Percentiles rank a stretch among this genome's conserved stretches.
phyloP scores from a whole-genome alignment of 2,113 vertebrate genomes.

The Rallus limicola region DNA sequence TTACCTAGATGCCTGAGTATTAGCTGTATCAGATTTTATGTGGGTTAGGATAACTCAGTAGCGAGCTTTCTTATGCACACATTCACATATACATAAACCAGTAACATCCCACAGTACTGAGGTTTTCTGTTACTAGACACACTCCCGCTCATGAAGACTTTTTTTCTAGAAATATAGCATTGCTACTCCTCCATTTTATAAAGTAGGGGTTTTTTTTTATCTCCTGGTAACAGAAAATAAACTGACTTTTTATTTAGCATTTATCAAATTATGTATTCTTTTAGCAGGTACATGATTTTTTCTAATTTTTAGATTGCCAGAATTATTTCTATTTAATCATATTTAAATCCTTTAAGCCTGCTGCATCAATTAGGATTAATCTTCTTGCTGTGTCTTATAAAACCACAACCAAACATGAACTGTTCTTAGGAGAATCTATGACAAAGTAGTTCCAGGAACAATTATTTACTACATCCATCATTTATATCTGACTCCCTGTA shows the following conservation, averaged over 20 bases:
- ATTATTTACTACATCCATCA: not conserved
- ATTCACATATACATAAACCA: not conserved
- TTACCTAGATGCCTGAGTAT: not conserved
- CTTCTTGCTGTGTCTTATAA: not conserved
- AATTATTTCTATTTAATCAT: not conserved
- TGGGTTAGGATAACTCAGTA: not conserved
- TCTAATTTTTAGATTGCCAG: not conserved
- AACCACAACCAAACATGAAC: not conserved
- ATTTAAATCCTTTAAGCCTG: not conserved
- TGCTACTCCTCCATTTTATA: not conserved
- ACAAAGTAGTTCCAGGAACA: not conserved
- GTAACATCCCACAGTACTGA: not conserved
- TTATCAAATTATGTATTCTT: not conserved
- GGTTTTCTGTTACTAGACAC: not conserved
- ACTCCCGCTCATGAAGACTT: not conserved
- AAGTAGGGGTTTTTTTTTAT: not conserved
- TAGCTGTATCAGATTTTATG: not conserved
- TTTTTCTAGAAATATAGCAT: not conserved
- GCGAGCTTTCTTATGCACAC: not conserved
- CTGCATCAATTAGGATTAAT: not conserved
- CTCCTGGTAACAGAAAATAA: not conserved
- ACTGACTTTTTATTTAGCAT: not conserved
- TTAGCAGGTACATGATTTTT: not conserved
- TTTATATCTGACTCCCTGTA: not conserved
- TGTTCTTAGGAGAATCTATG: not conserved